These are phyloP conservation scores for Pangasius sanitwongsei DNA, from an alignment of 2,797 vertebrate genomes.

Conservation along the genomic window DNA sequence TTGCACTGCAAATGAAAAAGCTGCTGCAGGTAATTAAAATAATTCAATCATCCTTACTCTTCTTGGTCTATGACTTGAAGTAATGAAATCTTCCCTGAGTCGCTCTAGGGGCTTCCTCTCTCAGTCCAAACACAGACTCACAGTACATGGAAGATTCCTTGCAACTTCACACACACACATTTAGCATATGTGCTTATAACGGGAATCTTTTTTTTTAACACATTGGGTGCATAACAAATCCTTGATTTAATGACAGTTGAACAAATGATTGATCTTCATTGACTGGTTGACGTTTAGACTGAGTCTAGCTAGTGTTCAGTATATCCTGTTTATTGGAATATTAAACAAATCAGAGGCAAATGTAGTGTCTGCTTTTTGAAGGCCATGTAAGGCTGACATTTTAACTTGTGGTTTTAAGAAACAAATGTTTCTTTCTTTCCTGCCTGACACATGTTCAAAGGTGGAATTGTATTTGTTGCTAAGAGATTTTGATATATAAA, in stretches of 20 bases:
- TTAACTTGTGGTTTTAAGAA: conserved; percentile 57
- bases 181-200: conserved; percentile 46
- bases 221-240: not conserved
- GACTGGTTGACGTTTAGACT: not conserved
- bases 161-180: conserved; percentile 65
- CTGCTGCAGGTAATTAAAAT: conserved; percentile 80
- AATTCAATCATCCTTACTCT: conserved; percentile 77
- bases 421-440: conserved; percentile 50
- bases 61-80: conserved; percentile 63
- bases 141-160: conserved; percentile 64
- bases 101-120: conserved; percentile 62
- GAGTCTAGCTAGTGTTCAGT: not conserved
- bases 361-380: conserved; percentile 47
- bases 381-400: conserved; percentile 61
- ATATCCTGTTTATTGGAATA: not conserved
- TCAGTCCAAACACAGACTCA: conserved; percentile 61
- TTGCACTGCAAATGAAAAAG: conserved; percentile 78
- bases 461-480: conserved; percentile 6
- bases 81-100: conserved; percentile 75
- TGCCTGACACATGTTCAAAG: conserved; percentile 41
- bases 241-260: conserved; percentile 35
- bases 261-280: not conserved
- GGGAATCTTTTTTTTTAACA: not conserved
- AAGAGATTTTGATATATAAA: not conserved
- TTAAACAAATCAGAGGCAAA: conserved; percentile 67